Base-by-base conservation (phyloP, 2,888 invertebrate genomes). In the Eremobia ochroleuca region DNA sequence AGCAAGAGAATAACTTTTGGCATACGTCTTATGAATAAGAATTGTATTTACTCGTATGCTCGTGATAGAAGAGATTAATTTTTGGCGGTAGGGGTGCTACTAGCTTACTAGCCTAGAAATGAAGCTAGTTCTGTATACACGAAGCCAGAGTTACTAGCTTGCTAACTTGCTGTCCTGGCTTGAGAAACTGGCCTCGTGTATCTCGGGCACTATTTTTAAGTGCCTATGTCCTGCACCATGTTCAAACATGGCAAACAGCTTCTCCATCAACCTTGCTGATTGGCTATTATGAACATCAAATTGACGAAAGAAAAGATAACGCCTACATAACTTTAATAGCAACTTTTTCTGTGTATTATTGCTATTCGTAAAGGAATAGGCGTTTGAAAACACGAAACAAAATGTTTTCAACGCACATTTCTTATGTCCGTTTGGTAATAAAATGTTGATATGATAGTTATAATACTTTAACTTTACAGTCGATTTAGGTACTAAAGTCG, bases 351-450 rank as follows among this genome's bases (percentile, higher is more conserved):
- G n/a, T 55, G 25, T 55, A 55, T n/a, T 55, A 55, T n/a, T 55
- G 52, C n/a, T n/a, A 55, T 55, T n/a, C 52, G 52, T 55, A 55
- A 55, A n/a, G n/a, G 25, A 55, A 55, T 55, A 55, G 52, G 52
- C n/a, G n/a, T n/a, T n/a, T 55, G 1, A 55, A 55, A 52, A 52
- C n/a, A 25, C 43, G 15, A 43, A 43, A 15, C 43, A 43, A 43
- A 43, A 15, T 43, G 43, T 15, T 43, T 15, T 43, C 43, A 43
- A 43, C 43, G 15, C 43, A 43, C 43, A 43, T 40, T 40, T 11
- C 40, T 11, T 40, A 1, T 25, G 25, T 11, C 9, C 3, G 25
- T 21, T 21, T 21, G 49, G 21, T 25, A 25, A 52, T 9, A 52
- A 9, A 25, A 52, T 52, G 9, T 52, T 52, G 9, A 2, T 46